A percentile compares a stretch with the other conserved stretches of the same genome.
These are phyloP conservation scores for Pheucticus melanocephalus DNA, from an alignment of 2,113 vertebrate genomes.

Conservation along the genomic window DNA sequence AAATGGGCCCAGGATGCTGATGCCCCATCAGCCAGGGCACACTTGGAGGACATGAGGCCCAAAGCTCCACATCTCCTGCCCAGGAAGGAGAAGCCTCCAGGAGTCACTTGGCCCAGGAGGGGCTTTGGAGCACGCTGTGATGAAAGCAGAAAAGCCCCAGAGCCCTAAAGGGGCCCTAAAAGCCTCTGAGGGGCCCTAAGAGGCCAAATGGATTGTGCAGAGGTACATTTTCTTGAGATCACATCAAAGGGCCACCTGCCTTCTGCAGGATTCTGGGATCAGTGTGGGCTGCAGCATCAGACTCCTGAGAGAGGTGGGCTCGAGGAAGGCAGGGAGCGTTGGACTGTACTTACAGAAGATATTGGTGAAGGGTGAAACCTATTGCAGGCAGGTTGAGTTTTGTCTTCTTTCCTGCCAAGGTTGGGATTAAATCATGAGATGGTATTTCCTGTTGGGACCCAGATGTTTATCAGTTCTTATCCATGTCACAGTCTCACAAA, in stretches of 20 bases:
- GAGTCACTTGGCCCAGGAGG: background rate
- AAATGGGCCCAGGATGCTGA: background rate
- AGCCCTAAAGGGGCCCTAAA: background rate
- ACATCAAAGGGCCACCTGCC: background rate
- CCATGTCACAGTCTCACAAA: no score
- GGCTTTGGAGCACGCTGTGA: background rate
- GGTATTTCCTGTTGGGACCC: background rate
- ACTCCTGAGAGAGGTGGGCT: background rate
- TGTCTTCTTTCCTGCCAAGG: background rate
- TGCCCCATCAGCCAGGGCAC: background rate
- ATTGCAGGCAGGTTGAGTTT: background rate
- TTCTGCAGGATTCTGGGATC: background rate
- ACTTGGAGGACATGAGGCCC: background rate
- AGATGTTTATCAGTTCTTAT: background rate
- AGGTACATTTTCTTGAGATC: background rate
- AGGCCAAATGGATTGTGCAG: background rate
- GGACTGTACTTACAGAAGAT: background rate
- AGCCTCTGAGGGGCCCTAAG: background rate
- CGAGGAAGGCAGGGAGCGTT: background rate
- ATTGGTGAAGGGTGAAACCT: background rate
- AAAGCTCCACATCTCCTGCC: background rate
- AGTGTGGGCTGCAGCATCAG: background rate
- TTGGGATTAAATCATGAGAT: background rate
- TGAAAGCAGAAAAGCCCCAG: background rate
- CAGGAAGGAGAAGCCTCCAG: background rate